Base-by-base conservation (phyloP, 2,888 invertebrate genomes). In the Agonopterix heracliana region DNA sequence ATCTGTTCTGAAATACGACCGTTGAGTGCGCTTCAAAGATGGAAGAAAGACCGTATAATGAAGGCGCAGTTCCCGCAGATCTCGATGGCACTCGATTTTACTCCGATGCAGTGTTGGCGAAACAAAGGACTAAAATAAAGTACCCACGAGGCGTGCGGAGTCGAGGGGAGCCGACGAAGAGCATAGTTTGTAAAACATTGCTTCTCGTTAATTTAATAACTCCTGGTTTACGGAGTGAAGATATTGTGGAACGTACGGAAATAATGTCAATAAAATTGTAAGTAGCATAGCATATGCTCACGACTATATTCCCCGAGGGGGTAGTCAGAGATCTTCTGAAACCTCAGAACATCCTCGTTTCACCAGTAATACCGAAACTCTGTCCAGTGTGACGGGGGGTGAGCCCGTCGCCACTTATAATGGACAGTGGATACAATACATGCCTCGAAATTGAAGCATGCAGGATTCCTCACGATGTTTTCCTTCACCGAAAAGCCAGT, bases 71-170 rank as follows among this genome's bases (percentile, higher is more conserved):
- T 12, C 52, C 49, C 49, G 53, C 47, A 48, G 53, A 34, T 34
- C 52, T 74, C 66, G 63, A 81, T 73, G 74, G 63, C 63, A 54
- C 82, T 81, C 63, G 66, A 76, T 68, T 63, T 56, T 63, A 56
- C 66, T 61, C 56, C 59, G 61, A 56, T 63, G 73, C 70, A 59
- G 60, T 80, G 75, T 80, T 78, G 79, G 74, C 66, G 69, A 76
- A 78, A 81, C 81, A 81, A 75, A 70, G 68, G 54, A 49, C 26
- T 26, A 7, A 26, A 17, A 26, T 26, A 26, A 26, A 26, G 26
- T 26, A 26, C 26, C 26, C 5, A 26, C 26, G 26, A 7, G 7
- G 26, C 26, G 26, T 26, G 26, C 5, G 26, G 26, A 26, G 5
- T 26, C 26, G 4, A 17, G 17, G 17, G 3, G 17, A 17, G 17